phyloP scores from a whole-genome alignment of 1,140 invertebrate species.

The Lutraria rhynchaena region DNA sequence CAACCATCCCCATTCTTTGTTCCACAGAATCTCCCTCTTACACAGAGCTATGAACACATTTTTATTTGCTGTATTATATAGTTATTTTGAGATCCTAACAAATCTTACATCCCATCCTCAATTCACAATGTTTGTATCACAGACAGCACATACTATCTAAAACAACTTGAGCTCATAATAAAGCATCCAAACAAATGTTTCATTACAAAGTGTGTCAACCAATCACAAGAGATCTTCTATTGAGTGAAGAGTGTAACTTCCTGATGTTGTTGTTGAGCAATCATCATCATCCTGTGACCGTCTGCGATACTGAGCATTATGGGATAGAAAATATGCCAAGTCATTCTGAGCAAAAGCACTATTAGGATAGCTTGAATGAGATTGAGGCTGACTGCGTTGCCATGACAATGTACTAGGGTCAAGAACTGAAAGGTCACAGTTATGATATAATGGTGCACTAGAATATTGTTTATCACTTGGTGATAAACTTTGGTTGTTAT shows the following conservation, averaged over 20 bases:
- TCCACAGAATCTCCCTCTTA: too few species aligned
- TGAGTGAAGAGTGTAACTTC: constrained; percentile 52
- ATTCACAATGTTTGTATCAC: too few species aligned
- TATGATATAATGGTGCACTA: constrained; percentile 16
- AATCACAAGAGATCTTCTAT: constrained; percentile 55
- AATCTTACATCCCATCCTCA: too few species aligned
- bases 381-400: constrained; percentile 44
- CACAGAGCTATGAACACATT: too few species aligned
- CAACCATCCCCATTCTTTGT: too few species aligned
- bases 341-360: constrained; percentile 40
- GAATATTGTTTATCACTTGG: constrained; percentile 45
- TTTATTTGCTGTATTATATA: too few species aligned
- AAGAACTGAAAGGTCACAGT: constrained; percentile 27
- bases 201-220: not conserved
- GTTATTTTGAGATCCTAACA: too few species aligned
- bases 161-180: constrained; percentile 4
- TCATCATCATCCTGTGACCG: constrained; percentile 49
- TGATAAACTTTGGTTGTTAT: constrained; percentile 35
- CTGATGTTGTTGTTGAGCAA: constrained; percentile 57
- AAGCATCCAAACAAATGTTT: not conserved
- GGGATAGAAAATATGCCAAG: constrained; percentile 29
- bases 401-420: constrained; percentile 48
- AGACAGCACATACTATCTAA: too few species aligned
- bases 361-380: constrained; percentile 35
- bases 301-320: constrained; percentile 39